These are phyloP conservation scores for Motacilla alba DNA, from an alignment of 2,113 vertebrate species.

Conservation along the genomic window DNA sequence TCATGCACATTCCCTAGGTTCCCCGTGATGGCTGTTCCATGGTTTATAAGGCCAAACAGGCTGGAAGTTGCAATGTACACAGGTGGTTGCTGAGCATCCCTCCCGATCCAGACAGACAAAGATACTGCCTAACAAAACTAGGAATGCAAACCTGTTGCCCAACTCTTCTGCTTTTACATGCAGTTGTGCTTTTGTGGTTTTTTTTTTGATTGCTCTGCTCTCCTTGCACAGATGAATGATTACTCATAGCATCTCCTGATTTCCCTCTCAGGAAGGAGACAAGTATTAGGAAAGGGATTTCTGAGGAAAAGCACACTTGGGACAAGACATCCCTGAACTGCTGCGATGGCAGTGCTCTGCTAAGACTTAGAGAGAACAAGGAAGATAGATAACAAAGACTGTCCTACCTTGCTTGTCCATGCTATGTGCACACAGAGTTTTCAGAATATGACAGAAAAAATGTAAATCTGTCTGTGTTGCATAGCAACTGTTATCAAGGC, in stretches of 20 bases:
- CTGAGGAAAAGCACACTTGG: background rate
- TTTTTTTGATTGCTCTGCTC: background rate
- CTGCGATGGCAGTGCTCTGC: background rate
- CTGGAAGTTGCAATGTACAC: background rate
- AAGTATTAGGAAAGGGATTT: background rate
- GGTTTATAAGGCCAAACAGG: background rate
- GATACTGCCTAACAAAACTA: background rate
- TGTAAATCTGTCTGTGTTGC: conserved; percentile 48
- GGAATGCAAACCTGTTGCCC: background rate
- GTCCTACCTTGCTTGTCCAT: background rate
- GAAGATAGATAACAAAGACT: background rate
- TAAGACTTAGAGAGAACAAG: background rate
- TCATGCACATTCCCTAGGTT: background rate
- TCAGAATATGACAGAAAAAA: conserved; percentile 39
- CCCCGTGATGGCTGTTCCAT: background rate
- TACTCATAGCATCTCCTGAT: background rate
- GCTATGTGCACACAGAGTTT: background rate
- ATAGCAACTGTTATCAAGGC: conserved; percentile 55
- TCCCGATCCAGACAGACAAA: background rate
- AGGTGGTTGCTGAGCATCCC: background rate
- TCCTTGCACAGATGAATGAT: background rate
- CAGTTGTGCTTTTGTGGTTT: background rate
- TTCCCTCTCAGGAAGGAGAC: background rate
- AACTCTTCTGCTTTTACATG: background rate
- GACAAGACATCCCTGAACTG: background rate